Evolutionary conservation across 2,888 invertebrate species (phyloP), one percentile per base, ranked within the genome.

Genomic region (Therioaphis trifolii): DNA sequence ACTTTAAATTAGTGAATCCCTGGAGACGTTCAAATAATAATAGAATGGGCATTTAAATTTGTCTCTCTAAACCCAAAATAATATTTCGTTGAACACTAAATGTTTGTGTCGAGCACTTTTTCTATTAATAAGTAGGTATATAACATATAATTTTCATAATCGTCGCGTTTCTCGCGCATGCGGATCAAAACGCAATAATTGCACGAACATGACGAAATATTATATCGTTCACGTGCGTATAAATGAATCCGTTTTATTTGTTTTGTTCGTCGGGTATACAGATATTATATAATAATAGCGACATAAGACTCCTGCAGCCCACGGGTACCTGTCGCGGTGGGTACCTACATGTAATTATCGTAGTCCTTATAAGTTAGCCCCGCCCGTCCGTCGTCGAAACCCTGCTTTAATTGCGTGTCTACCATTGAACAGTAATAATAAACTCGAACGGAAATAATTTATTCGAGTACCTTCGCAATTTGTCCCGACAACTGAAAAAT

Each of bases 1-100:
- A 55, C 35, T 74, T 74, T 35, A 74, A 74, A 55, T 74, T 74
- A 55, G 24, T 35, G 15, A 74, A 55, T 55, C 14, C 55, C 21
- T n/a, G 49, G 35, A 11, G 55, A 29, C 21, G 15, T 35, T 35
- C 15, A 61, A 61, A 14, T 2, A 9, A 21, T n/a, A n/a, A n/a
- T 52, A 52, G 11, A 5, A 11, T 11, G 43, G 7, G 43, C 43
- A 11, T 43, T 43, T n/a, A n/a, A n/a, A 43, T 43, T 43, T 43
- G 5, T 43, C 5, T 11, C 43, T 43, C 43, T 11, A 43, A 43
- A 11, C 43, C 43, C 43, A 11, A 43, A 43, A 43, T 11, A 5
- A 43, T 43, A 43, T 43, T 43, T 43, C 11, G n/a, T 11, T 43
- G 43, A 43, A 43, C 11, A 43, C 7, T 9, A 43, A 43, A 43